Evolutionary conservation across 1,140 invertebrate genomes (phyloP), one percentile per base, ranked within the genome.

Genomic region (Pseudobourletiella spinata): DNA sequence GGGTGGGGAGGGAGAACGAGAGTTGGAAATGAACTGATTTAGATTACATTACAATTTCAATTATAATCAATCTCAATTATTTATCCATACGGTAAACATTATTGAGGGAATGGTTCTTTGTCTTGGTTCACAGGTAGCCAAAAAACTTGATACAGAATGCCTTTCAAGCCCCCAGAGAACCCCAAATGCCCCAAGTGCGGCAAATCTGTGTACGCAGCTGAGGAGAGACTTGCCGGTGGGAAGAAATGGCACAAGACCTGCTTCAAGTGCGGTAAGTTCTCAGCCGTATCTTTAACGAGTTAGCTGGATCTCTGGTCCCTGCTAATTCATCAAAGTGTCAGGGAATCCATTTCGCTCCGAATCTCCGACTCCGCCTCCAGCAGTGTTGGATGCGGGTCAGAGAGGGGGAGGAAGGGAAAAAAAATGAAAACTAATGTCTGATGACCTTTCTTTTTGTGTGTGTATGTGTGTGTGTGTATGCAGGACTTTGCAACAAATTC

Each of bases 111-210:
- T 39, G 8, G 32, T 39, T 35, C 8, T 20, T 56, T 16, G 2
- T 54, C 52, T 65, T 57, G 0, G 63, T 56, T 60, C 78, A 78
- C 29, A 55, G 52, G 52, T 55, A 35, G n/a, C 52, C 78, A 50
- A 64, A 57, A 76, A n/a, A n/a, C n/a, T n/a, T n/a, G n/a, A n/a
- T n/a, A 78, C 79, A 89, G 84, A 80, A 95, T 95, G 91, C 95
- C 94, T 83, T 98, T 95, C 87, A 94, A 93, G 82, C 88, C 93
- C 74, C 84, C 86, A 72, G 91, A 95, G 76, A 87, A 92, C 78
- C 86, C 91, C 69, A 97, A 96, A 79, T 99, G 96, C 84, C 95
- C 95, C 65, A 95, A 95, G 79, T 99, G 96, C 83, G 85, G 86
- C 74, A 97, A 97, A 81, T 91, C 93, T 61, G 96, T 99, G 44